phyloP scores from a whole-genome alignment of 2,113 vertebrate genomes.

The Takifugu flavidus region DNA sequence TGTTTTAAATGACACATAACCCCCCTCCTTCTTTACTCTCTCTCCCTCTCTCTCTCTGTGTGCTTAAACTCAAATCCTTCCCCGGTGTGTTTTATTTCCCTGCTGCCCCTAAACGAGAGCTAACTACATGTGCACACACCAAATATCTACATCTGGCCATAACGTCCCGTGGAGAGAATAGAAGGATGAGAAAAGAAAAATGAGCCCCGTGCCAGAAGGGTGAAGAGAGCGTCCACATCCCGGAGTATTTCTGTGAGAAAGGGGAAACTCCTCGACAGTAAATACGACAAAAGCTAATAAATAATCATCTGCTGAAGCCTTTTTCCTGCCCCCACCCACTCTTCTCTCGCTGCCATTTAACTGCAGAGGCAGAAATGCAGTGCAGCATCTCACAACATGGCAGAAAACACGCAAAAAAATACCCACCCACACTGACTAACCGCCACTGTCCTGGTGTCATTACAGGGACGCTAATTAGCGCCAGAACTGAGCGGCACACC shows the following conservation, averaged over 20 bases:
- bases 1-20: slow-evolving; percentile 53
- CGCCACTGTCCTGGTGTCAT: slow-evolving; percentile 36
- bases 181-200: slow-evolving; percentile 11
- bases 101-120: background rate
- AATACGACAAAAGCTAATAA: slow-evolving; percentile 3
- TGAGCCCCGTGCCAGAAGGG: slow-evolving; percentile 3
- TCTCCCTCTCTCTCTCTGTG: slow-evolving; percentile 16
- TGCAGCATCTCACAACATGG: slow-evolving; percentile 3
- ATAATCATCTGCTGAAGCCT: slow-evolving; percentile 13
- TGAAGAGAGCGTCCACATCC: background rate
- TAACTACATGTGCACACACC: background rate
- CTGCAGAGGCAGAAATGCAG: no score
- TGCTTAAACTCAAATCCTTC: slow-evolving; percentile 16
- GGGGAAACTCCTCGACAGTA: slow-evolving; percentile 12
- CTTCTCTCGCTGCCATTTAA: background rate
- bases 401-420: slow-evolving; percentile 11
- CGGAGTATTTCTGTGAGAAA: background rate
- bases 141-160: slow-evolving; percentile 27
- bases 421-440: background rate
- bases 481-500: slow-evolving; percentile 12
- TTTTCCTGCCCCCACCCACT: slow-evolving; percentile 6
- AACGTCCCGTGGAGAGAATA: slow-evolving; percentile 13
- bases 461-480: slow-evolving; percentile 30
- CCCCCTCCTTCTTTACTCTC: slow-evolving; percentile 4
- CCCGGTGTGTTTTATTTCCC: background rate